Evolutionary conservation across 2,113 vertebrate genomes (phyloP).

Genomic region (Atrichornis clamosus): DNA sequence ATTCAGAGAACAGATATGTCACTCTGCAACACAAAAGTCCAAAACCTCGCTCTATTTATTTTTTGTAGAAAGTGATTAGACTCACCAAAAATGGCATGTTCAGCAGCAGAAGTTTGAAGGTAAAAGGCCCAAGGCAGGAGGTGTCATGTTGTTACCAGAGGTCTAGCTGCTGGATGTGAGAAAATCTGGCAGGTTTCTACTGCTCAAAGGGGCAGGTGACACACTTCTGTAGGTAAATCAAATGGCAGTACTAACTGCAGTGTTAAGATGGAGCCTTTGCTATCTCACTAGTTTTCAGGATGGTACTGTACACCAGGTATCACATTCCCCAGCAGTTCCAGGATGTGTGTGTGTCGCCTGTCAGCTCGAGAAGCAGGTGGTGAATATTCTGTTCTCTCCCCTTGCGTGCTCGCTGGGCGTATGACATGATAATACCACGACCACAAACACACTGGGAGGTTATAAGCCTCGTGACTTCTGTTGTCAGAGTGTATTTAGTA

Average conservation of each 20-base stretch:
- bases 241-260: neutral
- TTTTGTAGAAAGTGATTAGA: neutral
- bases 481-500: neutral
- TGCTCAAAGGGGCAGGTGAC: neutral
- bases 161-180: neutral
- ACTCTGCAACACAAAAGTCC: neutral
- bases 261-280: neutral
- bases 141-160: neutral
- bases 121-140: neutral
- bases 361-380: neutral
- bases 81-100: neutral
- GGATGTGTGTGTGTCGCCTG: neutral
- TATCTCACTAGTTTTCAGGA: neutral
- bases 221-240: neutral
- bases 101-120: neutral
- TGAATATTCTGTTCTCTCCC: neutral
- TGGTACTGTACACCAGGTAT: neutral
- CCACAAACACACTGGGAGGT: neutral
- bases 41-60: neutral
- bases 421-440: neutral
- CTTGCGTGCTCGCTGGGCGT: fast-evolving
- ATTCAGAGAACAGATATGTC: neutral
- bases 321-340: neutral
- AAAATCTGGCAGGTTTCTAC: neutral
- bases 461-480: neutral